Percentiles rank a stretch among this genome's conserved stretches.
phyloP scores from a whole-genome alignment of 2,113 vertebrate species.

The Pongo abelii region DNA sequence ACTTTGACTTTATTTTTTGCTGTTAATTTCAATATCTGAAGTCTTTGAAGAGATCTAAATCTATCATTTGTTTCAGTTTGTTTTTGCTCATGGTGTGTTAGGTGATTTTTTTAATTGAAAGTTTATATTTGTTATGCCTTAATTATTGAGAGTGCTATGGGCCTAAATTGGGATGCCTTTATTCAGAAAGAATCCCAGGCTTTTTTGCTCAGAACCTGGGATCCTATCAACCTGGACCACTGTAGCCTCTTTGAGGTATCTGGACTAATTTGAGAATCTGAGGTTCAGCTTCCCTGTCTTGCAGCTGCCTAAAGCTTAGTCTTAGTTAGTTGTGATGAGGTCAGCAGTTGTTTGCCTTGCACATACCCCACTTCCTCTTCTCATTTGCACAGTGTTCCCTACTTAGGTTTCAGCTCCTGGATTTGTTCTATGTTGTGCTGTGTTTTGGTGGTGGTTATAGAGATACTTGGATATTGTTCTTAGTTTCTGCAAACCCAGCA shows the following conservation, averaged over 20 bases:
- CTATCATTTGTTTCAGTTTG: not conserved
- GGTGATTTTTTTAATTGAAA: not conserved
- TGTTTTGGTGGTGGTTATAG: not conserved
- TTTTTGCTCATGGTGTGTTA: not conserved
- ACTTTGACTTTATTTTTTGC: not conserved
- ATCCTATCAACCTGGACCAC: not conserved
- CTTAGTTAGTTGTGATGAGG: not conserved
- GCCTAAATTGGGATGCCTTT: not conserved
- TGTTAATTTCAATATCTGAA: not conserved
- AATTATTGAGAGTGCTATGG: not conserved
- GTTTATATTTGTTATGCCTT: not conserved
- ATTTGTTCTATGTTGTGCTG: not conserved
- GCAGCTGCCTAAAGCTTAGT: not conserved
- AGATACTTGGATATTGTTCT: constrained; percentile 32
- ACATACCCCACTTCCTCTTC: not conserved
- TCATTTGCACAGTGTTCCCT: not conserved
- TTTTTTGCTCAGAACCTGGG: not conserved
- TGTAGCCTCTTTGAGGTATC: not conserved
- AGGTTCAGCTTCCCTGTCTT: not conserved
- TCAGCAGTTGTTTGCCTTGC: not conserved
- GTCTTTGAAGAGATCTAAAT: not conserved
- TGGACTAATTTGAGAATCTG: not conserved
- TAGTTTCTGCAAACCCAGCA: not conserved
- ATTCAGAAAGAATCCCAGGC: not conserved
- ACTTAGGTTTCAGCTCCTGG: not conserved